Conservation (phyloP, 2,797 vertebrate genomes). For the Gymnothorax reevesii region DNA sequence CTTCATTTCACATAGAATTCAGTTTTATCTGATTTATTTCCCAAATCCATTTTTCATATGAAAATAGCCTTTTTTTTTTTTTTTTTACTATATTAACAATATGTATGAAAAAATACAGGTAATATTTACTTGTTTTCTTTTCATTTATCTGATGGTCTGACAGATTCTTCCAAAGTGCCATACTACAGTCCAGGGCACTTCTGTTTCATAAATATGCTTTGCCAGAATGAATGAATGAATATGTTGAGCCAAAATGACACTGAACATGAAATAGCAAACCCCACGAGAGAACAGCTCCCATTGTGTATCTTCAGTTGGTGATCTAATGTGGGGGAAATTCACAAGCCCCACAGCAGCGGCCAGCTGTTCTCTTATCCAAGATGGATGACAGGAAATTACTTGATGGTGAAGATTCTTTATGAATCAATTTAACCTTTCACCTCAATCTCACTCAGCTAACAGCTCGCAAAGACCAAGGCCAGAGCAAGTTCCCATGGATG, state of each 20-base stretch:
- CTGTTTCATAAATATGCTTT: not conserved
- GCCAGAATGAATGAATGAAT: not conserved
- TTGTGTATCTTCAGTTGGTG: not conserved
- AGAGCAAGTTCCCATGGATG: not conserved
- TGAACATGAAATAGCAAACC: not conserved
- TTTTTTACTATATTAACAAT: too few relatives aligned
- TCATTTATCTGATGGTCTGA: not conserved
- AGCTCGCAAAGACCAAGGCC: not conserved
- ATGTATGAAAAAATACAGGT: not conserved
- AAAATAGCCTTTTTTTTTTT: too few relatives aligned
- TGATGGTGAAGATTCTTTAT: not conserved
- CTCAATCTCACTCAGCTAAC: constrained; percentile 12
- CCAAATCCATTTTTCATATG: too few relatives aligned
- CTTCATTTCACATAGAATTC: too few relatives aligned
- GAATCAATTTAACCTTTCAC: not conserved
- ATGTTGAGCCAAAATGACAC: not conserved
- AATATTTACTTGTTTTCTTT: not conserved
- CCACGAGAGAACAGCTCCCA: not conserved
- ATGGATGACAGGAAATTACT: not conserved
- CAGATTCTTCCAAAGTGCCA: not conserved
- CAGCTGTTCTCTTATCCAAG: not conserved
- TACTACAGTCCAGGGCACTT: not conserved
- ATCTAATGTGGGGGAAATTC: not conserved
- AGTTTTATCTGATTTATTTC: too few relatives aligned
- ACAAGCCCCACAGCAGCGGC: not conserved